Conservation (phyloP, 2,888 invertebrate genomes). For the Megaustenia siamemsis region DNA sequence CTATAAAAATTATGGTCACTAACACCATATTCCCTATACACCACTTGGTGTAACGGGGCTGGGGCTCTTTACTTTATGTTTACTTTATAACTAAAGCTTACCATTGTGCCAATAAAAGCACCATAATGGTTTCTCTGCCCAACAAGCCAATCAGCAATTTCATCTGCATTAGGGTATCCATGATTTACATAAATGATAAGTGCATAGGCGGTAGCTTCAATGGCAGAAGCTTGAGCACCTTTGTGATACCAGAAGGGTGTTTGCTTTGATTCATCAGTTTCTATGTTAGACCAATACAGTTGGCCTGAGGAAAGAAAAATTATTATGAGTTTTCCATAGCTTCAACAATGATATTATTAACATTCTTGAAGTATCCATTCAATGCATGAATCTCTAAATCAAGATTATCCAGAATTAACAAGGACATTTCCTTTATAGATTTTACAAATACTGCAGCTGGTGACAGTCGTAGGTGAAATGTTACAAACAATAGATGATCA, state of each 20-base stretch:
- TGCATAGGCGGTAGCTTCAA: slow-evolving; percentile 57
- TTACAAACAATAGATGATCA: too few relatives aligned
- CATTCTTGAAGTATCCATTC: neutral
- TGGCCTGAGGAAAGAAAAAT: slow-evolving; percentile 36
- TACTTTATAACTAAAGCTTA: slow-evolving; percentile 3
- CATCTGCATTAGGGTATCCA: slow-evolving; percentile 36
- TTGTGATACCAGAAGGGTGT: slow-evolving; percentile 56
- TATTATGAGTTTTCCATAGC: neutral
- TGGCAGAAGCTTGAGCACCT: slow-evolving; percentile 53
- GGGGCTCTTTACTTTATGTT: too few relatives aligned
- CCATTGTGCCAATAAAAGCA: slow-evolving; percentile 57
- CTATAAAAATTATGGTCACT: too few relatives aligned
- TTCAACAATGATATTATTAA: neutral
- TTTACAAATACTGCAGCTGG: too few relatives aligned
- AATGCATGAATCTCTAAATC: too few relatives aligned
- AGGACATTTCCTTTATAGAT: too few relatives aligned
- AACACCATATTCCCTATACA: too few relatives aligned
- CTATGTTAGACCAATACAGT: slow-evolving; percentile 50
- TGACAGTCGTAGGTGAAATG: too few relatives aligned
- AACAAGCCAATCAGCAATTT: slow-evolving; percentile 59
- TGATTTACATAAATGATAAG: slow-evolving; percentile 50
- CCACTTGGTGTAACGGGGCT: too few relatives aligned
- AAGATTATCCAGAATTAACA: too few relatives aligned
- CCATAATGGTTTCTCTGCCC: slow-evolving; percentile 55
- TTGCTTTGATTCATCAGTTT: slow-evolving; percentile 22